Evolutionary conservation across 2,888 invertebrate genomes (phyloP).

Genomic region (Epirrita christyi): DNA sequence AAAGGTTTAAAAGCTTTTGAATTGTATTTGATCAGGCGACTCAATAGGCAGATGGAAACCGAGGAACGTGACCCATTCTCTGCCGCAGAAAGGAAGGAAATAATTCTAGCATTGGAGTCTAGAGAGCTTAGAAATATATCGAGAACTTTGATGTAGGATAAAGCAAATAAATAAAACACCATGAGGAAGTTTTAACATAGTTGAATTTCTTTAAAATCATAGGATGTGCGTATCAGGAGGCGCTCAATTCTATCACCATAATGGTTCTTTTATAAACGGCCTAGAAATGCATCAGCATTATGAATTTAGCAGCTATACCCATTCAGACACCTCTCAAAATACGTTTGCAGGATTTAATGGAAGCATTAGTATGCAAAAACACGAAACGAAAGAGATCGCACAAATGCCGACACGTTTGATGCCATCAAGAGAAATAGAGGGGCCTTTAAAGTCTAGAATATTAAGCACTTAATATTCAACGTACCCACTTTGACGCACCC

Average conservation of each 20-base stretch:
- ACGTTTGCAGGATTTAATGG: background rate
- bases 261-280: no score
- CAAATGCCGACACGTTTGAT: conserved; percentile 15
- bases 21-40: conserved; percentile 18
- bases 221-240: no score
- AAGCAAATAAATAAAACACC: background rate
- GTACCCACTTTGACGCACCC: background rate
- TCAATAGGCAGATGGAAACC: conserved; percentile 19
- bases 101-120: conserved; percentile 2
- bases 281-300: no score
- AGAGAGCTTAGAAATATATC: conserved; percentile 2
- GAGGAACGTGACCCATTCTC: conserved; percentile 25
- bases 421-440: background rate
- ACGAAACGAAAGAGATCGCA: conserved; percentile 4
- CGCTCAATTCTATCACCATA: no score
- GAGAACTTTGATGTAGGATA: background rate
- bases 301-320: no score
- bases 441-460: conserved; percentile 3
- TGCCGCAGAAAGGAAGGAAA: conserved; percentile 13
- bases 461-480: conserved; percentile 21
- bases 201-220: no score
- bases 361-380: conserved; percentile 8
- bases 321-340: background rate
- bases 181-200: no score
- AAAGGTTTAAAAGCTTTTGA: conserved; percentile 15